Evolutionary conservation across 2,113 vertebrate species (phyloP), one percentile per base, ranked within the genome.

Genomic region (Bufo gargarizans): DNA sequence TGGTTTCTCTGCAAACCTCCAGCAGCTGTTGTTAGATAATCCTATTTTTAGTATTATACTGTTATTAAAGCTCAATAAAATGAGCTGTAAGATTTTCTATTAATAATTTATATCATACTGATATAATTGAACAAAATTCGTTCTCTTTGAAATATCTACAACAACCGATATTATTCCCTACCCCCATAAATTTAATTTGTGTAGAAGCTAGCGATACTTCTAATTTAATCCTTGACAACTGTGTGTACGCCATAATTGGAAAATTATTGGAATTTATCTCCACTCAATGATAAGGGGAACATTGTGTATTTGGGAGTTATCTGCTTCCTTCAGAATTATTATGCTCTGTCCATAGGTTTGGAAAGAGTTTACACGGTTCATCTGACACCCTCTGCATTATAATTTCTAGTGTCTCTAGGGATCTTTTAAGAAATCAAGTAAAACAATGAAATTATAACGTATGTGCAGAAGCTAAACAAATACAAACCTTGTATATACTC

Each of bases 401-500:
- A 69, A 67, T 83, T 50, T 19, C 33, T 33, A 33, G 33, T 33
- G 33, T 33, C 33, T 33, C 20, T 50, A 49, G 17, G 33, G 22
- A 5, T 13, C 69, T 71, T 13, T 71, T 22, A 67, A 67, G 63
- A 49, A 65, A 11, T 19, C 16, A 65, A 22, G 8, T 22, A 65
- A 53, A 43, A 20, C 45, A 86, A 78, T 20, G 6, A 65, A 50
- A 76, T 58, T 3, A 4, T 71, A 56, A 55, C 6, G 19, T 10
- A n/a, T n/a, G 53, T 47, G 63, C n/a, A n/a, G 58, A 76, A n/a
- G 19, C n/a, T 22, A 16, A 22, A 86, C 8, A 50, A 16, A 92
- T 87, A 82, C 89, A 89, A 92, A 97, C 97, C 96, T 98, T 98
- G 93, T 98, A 98, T 91, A 98, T 97, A 94, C 97, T 98, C 95